Conservation (phyloP, 2,797 vertebrate species). For the Schizothorax lantsangensis region DNA sequence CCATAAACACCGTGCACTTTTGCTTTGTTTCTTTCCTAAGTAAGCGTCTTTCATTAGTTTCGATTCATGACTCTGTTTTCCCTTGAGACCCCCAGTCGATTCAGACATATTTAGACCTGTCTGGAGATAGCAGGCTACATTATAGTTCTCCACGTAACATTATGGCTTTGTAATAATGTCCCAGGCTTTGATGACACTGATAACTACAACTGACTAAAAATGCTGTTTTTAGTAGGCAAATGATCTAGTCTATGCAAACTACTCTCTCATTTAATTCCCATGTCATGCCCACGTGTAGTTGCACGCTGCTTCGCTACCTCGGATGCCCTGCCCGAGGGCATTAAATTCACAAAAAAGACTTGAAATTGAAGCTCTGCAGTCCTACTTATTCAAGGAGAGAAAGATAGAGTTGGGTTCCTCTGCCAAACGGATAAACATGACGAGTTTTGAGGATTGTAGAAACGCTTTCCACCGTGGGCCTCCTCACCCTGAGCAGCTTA, state of each 20-base stretch:
- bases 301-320: background rate
- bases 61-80: constrained; percentile 5
- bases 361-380: constrained; percentile 56
- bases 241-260: background rate
- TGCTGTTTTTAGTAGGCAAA: constrained; percentile 9
- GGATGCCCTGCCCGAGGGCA: constrained; percentile 31
- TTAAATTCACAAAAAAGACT: constrained; percentile 42
- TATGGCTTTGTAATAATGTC: constrained; percentile 47
- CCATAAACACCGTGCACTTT: background rate
- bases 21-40: background rate
- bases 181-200: constrained; percentile 38
- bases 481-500: constrained; percentile 56
- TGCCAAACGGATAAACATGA: constrained; percentile 63
- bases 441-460: constrained; percentile 58
- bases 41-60: constrained; percentile 1
- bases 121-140: constrained; percentile 34
- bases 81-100: constrained; percentile 27
- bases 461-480: constrained; percentile 52
- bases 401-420: constrained; percentile 42
- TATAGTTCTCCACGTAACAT: constrained; percentile 18
- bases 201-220: background rate
- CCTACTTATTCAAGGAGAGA: constrained; percentile 46
- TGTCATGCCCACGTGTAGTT: constrained; percentile 6
- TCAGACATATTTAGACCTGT: constrained; percentile 41
- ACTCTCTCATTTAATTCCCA: constrained; percentile 17